phyloP scores from a whole-genome alignment of 2,113 vertebrate species.

The Dendrocopos noguchii region DNA sequence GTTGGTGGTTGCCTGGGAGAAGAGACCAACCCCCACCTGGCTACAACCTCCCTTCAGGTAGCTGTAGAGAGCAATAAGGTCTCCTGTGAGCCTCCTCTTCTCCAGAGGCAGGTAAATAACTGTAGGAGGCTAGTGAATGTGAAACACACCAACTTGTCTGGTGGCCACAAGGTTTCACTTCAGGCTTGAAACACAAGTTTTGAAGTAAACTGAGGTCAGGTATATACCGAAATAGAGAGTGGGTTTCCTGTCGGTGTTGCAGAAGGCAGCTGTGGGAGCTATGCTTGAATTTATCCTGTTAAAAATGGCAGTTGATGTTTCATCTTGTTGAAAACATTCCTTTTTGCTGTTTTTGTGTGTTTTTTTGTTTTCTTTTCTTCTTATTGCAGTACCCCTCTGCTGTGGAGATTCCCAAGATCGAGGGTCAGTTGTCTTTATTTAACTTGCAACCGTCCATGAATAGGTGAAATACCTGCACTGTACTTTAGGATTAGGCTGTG shows the following conservation, averaged over 20 bases:
- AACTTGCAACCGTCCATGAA: neutral
- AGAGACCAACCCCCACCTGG: too few species aligned
- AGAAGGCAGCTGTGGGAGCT: neutral
- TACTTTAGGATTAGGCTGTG: neutral
- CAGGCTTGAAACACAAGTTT: neutral
- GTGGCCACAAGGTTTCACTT: neutral
- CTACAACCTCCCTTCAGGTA: too few species aligned
- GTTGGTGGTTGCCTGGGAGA: too few species aligned
- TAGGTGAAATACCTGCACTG: neutral
- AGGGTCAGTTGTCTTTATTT: constrained; percentile 78
- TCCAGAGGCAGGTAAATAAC: neutral
- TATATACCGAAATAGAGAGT: neutral
- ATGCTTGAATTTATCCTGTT: neutral
- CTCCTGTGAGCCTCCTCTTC: too few species aligned
- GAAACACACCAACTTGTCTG: neutral
- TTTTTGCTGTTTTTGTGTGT: too few species aligned
- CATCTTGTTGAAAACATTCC: neutral
- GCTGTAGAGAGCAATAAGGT: too few species aligned
- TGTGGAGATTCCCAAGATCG: constrained; percentile 80
- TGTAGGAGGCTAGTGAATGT: neutral
- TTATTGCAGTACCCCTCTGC: constrained; percentile 77
- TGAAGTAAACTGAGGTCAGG: rapidly evolving
- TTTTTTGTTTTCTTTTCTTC: neutral
- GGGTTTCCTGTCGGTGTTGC: neutral
- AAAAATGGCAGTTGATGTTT: neutral